Base-by-base conservation (phyloP, 2,797 vertebrate species). In the Enteromius trimaculatus region DNA sequence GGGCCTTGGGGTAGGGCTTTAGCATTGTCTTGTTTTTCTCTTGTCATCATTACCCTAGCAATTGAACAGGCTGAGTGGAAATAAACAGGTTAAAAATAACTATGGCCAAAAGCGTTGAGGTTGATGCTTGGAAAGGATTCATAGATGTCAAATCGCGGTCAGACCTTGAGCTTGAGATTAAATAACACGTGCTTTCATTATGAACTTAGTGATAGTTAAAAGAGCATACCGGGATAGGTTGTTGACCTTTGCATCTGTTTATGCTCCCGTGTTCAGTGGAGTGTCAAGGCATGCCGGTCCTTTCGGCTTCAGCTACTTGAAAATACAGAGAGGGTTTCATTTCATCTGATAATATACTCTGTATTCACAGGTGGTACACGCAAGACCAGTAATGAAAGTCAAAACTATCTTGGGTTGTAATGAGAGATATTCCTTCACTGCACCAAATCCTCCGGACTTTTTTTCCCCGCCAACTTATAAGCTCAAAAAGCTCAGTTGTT, bases 121-220 rank as follows among this genome's bases (percentile, higher is more conserved):
- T 64, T 80, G 62, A 74, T 19, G 37, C 51, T 66, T 11, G 17
- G 39, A 60, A 29, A 70, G 14, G 39, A 65, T 47, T 75, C 47
- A 34, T 47, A 51, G 60, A 53, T 68, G 65, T 83, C 62, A 47
- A 70, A 69, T 47, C 21, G 37, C 47, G 53, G 74, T 60, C 31
- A 83, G 65, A 42, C 16, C 26, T 83, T 77, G 72, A 80, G 85
- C 81, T 87, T 77, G 84, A 87, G 82, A 86, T 87, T 86, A 88
- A 86, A 84, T 85, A 80, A 82, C 68, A 39, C 80, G 39, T 39
- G 77, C 42, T 78, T 72, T 85, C 77, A 87, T 88, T 86, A 87
- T 88, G 80, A 72, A 76, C 70, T 87, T 34, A 66, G 34, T 71
- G 44, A 79, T 88, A 83, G 69, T 88, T 81, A 82, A 82, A 89